Evolutionary conservation across 2,113 vertebrate genomes (phyloP).

Genomic region (Scalopus aquaticus): DNA sequence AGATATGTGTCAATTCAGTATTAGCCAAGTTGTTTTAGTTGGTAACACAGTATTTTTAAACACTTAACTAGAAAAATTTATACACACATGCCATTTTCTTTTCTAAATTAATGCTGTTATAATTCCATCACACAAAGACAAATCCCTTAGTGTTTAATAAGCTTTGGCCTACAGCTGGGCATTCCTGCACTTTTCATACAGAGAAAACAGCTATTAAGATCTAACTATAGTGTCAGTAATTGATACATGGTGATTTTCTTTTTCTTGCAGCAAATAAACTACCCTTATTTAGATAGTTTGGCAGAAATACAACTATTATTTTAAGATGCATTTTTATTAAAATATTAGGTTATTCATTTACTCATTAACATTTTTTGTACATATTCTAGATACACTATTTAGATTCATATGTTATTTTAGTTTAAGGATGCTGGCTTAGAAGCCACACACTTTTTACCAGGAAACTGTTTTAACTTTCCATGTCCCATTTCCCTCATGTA

Average conservation of each 20-base stretch:
- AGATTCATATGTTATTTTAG: background rate
- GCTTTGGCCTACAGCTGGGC: background rate
- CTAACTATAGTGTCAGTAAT: conserved; percentile 32
- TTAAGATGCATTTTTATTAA: background rate
- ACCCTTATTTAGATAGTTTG: conserved; percentile 12
- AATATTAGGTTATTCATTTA: background rate
- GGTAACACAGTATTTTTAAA: background rate
- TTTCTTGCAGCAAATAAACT: background rate
- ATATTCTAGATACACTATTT: background rate
- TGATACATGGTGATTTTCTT: background rate
- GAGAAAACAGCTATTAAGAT: background rate
- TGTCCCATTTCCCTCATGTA: background rate
- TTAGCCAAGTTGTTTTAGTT: conserved; percentile 18
- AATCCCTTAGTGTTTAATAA: conserved; percentile 22
- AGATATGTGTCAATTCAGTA: background rate
- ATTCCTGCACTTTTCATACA: background rate
- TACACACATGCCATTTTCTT: background rate
- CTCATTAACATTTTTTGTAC: background rate
- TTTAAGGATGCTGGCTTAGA: background rate
- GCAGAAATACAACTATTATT: background rate
- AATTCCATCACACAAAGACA: background rate
- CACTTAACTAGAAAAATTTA: conserved; percentile 21
- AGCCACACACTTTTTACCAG: background rate
- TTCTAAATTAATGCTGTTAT: conserved; percentile 17
- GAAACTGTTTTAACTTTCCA: background rate